phyloP scores from a whole-genome alignment of 2,888 invertebrate genomes.

The Oxyscelio sp. region DNA sequence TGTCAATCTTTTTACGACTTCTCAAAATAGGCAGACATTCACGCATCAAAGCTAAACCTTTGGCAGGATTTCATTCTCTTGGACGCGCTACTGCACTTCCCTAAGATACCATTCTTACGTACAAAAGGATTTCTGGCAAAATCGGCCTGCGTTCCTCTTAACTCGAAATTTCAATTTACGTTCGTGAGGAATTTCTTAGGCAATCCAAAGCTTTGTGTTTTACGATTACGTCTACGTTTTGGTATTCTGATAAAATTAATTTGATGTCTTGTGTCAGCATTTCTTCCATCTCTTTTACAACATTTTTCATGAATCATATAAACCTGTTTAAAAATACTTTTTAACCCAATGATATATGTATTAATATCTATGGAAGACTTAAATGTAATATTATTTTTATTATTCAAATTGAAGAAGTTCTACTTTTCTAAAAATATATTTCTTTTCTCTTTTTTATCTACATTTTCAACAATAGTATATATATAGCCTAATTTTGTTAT shows the following conservation, averaged over 20 bases:
- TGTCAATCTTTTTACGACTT: neutral
- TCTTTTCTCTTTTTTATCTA: too few species aligned
- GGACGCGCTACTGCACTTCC: constrained; percentile 54
- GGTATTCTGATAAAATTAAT: constrained; percentile 48
- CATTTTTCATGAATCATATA: constrained; percentile 12
- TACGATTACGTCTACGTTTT: constrained; percentile 52
- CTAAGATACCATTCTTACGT: constrained; percentile 54
- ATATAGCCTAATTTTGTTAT: too few species aligned
- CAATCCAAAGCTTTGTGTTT: constrained; percentile 52
- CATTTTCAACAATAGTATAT: too few species aligned
- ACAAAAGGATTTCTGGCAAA: constrained; percentile 62
- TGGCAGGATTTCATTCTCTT: constrained; percentile 41
- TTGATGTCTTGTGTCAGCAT: constrained; percentile 23
- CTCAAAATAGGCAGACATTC: constrained; percentile 19
- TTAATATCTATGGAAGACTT: too few species aligned
- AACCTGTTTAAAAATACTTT: constrained; percentile 11
- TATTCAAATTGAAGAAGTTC: too few species aligned
- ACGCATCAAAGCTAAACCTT: constrained; percentile 35
- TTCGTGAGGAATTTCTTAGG: constrained; percentile 40
- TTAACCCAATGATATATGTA: too few species aligned
- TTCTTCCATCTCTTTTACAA: constrained; percentile 16
- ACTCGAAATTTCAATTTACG: constrained; percentile 65
- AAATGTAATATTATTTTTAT: too few species aligned
- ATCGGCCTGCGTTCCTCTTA: constrained; percentile 50
- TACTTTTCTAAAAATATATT: too few species aligned